Conservation (phyloP, 2,888 invertebrate species). For the Hydroisotoma schaefferi region DNA sequence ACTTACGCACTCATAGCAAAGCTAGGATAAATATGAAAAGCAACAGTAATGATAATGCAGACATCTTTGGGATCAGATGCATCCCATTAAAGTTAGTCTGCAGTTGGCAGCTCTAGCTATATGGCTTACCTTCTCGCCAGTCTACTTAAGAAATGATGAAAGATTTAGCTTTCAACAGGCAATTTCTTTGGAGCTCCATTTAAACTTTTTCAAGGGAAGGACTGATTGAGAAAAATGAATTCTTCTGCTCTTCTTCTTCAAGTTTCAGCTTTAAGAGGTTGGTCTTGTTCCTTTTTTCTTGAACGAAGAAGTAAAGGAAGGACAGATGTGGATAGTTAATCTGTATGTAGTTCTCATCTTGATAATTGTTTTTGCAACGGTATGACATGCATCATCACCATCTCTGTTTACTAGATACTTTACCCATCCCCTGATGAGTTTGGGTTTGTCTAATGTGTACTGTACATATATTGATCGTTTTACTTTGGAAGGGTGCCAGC, state of each 20-base stretch:
- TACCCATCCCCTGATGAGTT: neutral
- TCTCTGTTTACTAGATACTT: conserved; percentile 9
- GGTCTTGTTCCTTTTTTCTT: too few relatives aligned
- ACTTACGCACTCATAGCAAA: too few relatives aligned
- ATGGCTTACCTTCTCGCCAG: too few relatives aligned
- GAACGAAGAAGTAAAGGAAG: too few relatives aligned
- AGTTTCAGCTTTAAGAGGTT: too few relatives aligned
- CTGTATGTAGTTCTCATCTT: conserved; percentile 11
- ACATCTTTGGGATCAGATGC: too few relatives aligned
- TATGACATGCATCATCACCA: conserved; percentile 14
- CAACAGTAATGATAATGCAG: too few relatives aligned
- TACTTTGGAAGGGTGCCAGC: conserved; percentile 1
- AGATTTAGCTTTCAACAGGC: conserved; percentile 10
- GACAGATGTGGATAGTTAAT: too few relatives aligned
- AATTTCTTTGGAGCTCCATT: neutral
- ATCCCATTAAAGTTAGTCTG: too few relatives aligned
- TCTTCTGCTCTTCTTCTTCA: neutral
- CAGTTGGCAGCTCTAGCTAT: too few relatives aligned
- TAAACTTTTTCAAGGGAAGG: neutral
- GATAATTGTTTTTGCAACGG: conserved; percentile 11
- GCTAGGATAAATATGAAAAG: too few relatives aligned
- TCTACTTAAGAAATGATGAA: conserved; percentile 7
- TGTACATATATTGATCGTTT: neutral
- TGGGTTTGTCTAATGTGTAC: neutral
- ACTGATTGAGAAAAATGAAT: neutral